Evolutionary conservation across 2,797 vertebrate species (phyloP).

Genomic region (Scleropages formosus): DNA sequence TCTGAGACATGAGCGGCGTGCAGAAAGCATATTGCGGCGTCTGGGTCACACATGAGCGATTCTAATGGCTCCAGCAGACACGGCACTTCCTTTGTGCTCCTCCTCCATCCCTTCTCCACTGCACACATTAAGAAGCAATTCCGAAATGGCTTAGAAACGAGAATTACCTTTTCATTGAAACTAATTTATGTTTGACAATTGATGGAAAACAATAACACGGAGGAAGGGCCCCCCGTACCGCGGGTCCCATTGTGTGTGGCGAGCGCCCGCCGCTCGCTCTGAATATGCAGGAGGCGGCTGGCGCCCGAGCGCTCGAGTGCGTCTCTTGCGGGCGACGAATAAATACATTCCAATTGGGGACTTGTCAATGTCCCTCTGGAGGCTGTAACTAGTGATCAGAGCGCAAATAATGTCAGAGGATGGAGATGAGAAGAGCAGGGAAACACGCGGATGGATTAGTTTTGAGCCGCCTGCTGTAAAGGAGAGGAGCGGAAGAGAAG

Average conservation of each 20-base stretch:
- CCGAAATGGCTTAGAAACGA: slow-evolving; percentile 47
- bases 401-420: slow-evolving; percentile 23
- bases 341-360: slow-evolving; percentile 39
- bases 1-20: slow-evolving; percentile 44
- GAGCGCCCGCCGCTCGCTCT: slow-evolving; percentile 45
- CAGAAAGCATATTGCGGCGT: slow-evolving; percentile 43
- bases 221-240: slow-evolving; percentile 38
- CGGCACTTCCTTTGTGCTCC: slow-evolving; percentile 56
- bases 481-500: background rate
- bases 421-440: slow-evolving; percentile 21
- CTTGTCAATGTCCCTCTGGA: slow-evolving; percentile 37
- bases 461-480: slow-evolving; percentile 16
- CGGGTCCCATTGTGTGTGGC: slow-evolving; percentile 38
- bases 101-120: slow-evolving; percentile 55
- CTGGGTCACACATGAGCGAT: slow-evolving; percentile 63
- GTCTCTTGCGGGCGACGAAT: slow-evolving; percentile 31
- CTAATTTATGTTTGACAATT: slow-evolving; percentile 58
- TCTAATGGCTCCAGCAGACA: slow-evolving; percentile 67
- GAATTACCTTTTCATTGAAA: slow-evolving; percentile 54
- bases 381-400: slow-evolving; percentile 32
- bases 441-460: slow-evolving; percentile 30
- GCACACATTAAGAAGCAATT: slow-evolving; percentile 57
- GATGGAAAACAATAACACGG: slow-evolving; percentile 59
- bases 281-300: slow-evolving; percentile 38
- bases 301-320: slow-evolving; percentile 42